Evolutionary conservation across 2,113 vertebrate species (phyloP).

Genomic region (Etia nguti): DNA sequence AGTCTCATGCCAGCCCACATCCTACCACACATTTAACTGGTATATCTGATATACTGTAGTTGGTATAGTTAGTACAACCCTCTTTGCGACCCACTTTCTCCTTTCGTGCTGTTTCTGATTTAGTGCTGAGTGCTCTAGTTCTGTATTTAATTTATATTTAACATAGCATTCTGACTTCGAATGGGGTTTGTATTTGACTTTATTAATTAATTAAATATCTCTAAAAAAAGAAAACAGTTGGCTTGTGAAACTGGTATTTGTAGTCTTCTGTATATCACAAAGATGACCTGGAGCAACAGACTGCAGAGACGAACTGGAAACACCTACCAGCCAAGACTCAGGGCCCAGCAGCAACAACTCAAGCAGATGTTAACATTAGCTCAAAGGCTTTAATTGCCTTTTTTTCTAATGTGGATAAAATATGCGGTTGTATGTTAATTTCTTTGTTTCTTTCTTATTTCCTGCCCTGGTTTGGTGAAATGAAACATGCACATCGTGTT

Average conservation of each 20-base stretch:
- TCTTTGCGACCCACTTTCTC: neutral
- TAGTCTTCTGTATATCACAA: rapidly evolving
- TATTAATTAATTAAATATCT: neutral
- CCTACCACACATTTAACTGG: neutral
- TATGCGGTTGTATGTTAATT: neutral
- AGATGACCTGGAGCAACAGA: neutral
- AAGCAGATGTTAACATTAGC: neutral
- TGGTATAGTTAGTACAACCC: neutral
- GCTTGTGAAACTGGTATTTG: neutral
- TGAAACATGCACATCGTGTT: neutral
- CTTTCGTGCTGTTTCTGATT: neutral
- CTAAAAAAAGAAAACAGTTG: neutral
- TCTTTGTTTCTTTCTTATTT: neutral
- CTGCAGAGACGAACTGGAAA: neutral
- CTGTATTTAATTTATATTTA: neutral
- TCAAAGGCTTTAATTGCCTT: neutral
- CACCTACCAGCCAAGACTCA: neutral
- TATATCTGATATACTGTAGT: neutral
- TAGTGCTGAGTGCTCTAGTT: neutral
- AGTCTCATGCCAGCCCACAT: neutral
- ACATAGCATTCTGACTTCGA: neutral
- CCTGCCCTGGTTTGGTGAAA: neutral
- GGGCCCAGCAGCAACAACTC: neutral
- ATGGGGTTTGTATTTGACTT: neutral
- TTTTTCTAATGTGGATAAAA: neutral